These are phyloP conservation scores for Aphis craccivora DNA, from an alignment of 1,140 invertebrate species.

Conservation along the genomic window DNA sequence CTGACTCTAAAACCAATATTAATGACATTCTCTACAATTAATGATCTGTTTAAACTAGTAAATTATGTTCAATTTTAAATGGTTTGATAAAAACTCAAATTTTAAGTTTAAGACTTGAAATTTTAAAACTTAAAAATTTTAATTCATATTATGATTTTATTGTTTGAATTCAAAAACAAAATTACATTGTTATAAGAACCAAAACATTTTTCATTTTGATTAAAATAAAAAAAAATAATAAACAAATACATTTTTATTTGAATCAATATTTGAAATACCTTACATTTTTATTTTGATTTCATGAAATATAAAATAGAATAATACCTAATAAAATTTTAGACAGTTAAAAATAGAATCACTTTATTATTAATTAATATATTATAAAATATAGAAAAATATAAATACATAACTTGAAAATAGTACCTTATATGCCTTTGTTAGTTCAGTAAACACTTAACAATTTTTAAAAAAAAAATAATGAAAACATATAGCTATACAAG, in stretches of 20 bases:
- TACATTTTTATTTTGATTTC: not conserved
- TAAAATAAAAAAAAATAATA: not conserved
- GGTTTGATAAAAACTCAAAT: no score
- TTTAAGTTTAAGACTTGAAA: no score
- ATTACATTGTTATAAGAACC: not conserved
- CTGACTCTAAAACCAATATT: no score
- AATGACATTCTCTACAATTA: not conserved
- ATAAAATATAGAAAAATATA: no score
- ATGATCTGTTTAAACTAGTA: not conserved
- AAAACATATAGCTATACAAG: not conserved
- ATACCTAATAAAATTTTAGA: not conserved
- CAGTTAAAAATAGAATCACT: not conserved
- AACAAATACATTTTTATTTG: not conserved
- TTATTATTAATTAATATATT: not conserved
- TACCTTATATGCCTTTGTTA: not conserved
- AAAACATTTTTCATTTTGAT: not conserved
- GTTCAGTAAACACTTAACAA: not conserved
- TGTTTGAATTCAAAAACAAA: not conserved
- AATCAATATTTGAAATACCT: not conserved
- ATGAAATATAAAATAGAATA: not conserved
- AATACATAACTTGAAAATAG: not conserved
- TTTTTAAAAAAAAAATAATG: not conserved
- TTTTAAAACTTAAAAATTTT: no score
- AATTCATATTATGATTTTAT: not conserved
- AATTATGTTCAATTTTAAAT: not conserved